These are phyloP conservation scores for Habroteleia sp. DNA, from an alignment of 2,888 invertebrate species.

Conservation along the genomic window DNA sequence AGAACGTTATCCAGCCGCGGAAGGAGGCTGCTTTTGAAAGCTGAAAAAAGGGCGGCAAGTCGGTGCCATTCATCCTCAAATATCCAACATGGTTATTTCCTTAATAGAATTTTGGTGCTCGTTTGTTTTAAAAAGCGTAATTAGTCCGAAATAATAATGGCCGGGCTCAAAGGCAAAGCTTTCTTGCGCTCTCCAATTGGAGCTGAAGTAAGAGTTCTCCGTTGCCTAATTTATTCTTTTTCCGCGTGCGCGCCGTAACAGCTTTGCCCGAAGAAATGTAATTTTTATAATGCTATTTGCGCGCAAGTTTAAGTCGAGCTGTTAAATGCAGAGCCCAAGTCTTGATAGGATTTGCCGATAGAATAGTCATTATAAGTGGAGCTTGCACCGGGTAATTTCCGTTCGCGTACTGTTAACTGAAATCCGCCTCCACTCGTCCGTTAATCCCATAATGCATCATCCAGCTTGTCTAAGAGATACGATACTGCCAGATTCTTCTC, in stretches of 20 bases:
- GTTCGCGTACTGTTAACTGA: conserved; percentile 46
- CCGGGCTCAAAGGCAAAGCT: not conserved
- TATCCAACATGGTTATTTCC: conserved; percentile 1
- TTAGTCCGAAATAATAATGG: conserved; percentile 25
- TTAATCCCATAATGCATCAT: conserved; percentile 59
- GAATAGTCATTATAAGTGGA: conserved; percentile 40
- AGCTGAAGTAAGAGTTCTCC: conserved; percentile 1
- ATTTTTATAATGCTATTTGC: conserved; percentile 31
- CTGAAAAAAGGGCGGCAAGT: too few species aligned
- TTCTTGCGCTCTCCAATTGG: not conserved
- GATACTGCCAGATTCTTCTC: conserved; percentile 42
- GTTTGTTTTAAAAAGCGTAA: conserved; percentile 4
- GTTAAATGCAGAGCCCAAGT: not conserved
- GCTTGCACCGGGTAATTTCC: conserved; percentile 43
- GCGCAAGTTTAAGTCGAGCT: conserved; percentile 2
- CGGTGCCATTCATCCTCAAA: conserved; percentile 4
- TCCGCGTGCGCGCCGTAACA: conserved; percentile 14
- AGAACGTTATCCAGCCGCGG: too few species aligned
- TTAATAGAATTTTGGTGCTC: not conserved
- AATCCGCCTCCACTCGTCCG: conserved; percentile 50
- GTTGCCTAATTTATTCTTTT: conserved; percentile 21
- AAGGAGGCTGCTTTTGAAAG: too few species aligned
- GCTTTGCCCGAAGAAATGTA: conserved; percentile 35
- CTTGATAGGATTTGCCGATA: conserved; percentile 37
- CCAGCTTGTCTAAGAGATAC: conserved; percentile 48